Percentiles rank a stretch among this genome's conserved stretches.
phyloP scores from a whole-genome alignment of 2,888 invertebrate species.

The Lasius fuliginosus region DNA sequence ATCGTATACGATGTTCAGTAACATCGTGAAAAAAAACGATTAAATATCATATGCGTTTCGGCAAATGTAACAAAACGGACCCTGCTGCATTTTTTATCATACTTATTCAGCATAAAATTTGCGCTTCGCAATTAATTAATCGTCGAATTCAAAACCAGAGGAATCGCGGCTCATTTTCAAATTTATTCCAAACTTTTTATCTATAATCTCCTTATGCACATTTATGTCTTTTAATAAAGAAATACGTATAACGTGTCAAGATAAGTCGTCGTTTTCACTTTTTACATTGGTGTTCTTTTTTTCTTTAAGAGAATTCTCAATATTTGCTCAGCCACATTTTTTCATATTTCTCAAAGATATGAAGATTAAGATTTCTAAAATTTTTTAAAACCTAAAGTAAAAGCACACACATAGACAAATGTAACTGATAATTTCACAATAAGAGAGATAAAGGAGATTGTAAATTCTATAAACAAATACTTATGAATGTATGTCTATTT shows the following conservation, averaged over 20 bases:
- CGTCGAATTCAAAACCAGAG: background rate
- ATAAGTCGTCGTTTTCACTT: background rate
- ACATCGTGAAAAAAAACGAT: constrained; percentile 10
- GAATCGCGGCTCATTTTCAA: background rate
- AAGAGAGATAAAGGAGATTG: background rate
- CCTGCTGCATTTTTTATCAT: background rate
- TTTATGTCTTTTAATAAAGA: background rate
- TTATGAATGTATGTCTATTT: background rate
- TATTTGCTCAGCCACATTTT: background rate
- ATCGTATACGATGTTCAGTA: background rate
- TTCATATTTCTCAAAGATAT: background rate
- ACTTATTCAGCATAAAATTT: constrained; percentile 19
- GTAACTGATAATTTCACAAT: background rate
- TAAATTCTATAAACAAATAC: background rate
- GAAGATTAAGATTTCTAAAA: no score
- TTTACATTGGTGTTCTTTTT: background rate
- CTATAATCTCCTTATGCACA: background rate
- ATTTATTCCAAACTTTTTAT: background rate
- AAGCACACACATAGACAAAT: background rate
- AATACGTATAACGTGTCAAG: background rate
- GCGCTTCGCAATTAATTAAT: constrained; percentile 16
- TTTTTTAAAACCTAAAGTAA: no score
- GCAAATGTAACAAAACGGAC: constrained; percentile 9
- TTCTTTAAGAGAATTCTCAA: background rate
- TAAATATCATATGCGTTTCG: background rate